A percentile compares a stretch with the other conserved stretches of the same genome.
These are phyloP conservation scores for Leucoraja erinaceus DNA, from an alignment of 2,113 vertebrate species.

Conservation along the genomic window DNA sequence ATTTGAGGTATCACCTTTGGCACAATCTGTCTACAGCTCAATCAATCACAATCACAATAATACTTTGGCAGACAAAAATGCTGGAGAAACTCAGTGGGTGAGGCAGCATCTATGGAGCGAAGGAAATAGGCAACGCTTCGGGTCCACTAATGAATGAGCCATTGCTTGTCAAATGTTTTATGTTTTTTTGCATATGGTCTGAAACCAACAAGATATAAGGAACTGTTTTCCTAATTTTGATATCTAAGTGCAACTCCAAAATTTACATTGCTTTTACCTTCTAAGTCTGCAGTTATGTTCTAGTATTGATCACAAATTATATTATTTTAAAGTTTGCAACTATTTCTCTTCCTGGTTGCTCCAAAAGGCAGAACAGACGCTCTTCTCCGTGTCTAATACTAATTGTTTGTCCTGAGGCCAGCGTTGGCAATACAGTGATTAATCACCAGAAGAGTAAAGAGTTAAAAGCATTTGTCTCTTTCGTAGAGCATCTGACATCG, in stretches of 20 bases:
- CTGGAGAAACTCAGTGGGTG: no score
- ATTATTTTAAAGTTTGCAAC: background rate
- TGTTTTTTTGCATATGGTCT: no score
- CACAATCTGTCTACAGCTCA: background rate
- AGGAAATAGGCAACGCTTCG: no score
- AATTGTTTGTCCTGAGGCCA: slow-evolving; percentile 22
- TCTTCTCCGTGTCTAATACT: background rate
- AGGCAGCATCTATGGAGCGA: no score
- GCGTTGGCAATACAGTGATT: background rate
- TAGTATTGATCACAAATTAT: background rate
- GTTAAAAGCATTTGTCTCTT: slow-evolving; percentile 38
- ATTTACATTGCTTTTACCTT: background rate
- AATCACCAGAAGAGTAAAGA: slow-evolving; percentile 38
- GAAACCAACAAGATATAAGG: background rate
- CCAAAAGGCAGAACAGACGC: background rate
- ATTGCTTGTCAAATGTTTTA: background rate
- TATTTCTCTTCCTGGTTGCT: background rate
- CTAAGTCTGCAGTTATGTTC: background rate
- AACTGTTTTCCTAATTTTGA: background rate
- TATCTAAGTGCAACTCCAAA: no score
- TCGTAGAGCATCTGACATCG: slow-evolving; percentile 37
- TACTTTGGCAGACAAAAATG: no score
- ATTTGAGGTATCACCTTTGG: background rate
- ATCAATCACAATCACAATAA: no score
- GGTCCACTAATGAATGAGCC: no score